These are phyloP conservation scores for Marasmarcha lunaedactyla DNA, from an alignment of 2,888 invertebrate species.

Conservation along the genomic window DNA sequence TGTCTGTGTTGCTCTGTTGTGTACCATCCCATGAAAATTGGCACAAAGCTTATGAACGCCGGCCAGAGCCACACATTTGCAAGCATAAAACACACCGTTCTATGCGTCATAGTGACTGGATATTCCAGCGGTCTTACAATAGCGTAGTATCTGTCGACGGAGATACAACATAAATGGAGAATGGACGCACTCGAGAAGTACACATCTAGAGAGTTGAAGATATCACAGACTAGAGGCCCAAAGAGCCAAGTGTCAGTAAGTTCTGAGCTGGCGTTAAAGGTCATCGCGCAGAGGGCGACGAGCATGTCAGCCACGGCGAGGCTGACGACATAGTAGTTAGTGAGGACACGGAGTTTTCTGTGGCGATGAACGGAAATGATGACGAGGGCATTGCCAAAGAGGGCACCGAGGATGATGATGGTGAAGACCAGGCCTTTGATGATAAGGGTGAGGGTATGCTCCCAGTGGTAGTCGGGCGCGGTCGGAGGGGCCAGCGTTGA, in stretches of 20 bases:
- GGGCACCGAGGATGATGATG: conserved; percentile 88
- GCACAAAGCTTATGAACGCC: conserved; percentile 92
- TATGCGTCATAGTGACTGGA: conserved; percentile 90
- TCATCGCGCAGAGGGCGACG: conserved; percentile 93
- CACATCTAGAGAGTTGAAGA: conserved; percentile 94
- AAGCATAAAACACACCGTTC: conserved; percentile 84
- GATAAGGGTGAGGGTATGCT: conserved; percentile 68
- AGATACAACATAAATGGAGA: conserved; percentile 93
- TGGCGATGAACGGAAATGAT: conserved; percentile 87
- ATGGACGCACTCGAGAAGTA: conserved; percentile 94
- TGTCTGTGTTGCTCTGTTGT: conserved; percentile 85
- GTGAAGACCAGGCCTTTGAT: conserved; percentile 85
- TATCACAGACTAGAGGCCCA: conserved; percentile 90
- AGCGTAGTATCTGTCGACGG: conserved; percentile 91
- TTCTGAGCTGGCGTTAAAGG: conserved; percentile 91
- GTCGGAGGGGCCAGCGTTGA: conserved; percentile 60
- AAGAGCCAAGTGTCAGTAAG: conserved; percentile 91
- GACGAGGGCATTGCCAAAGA: conserved; percentile 92
- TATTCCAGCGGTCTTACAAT: conserved; percentile 93
- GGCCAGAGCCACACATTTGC: conserved; percentile 93
- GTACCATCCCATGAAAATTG: conserved; percentile 96
- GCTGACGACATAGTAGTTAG: conserved; percentile 96
- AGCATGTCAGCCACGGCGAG: conserved; percentile 94
- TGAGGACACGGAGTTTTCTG: conserved; percentile 86
- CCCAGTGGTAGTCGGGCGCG: conserved; percentile 56